These are phyloP conservation scores for Aegithalos caudatus DNA, from an alignment of 2,113 vertebrate genomes.

Conservation along the genomic window DNA sequence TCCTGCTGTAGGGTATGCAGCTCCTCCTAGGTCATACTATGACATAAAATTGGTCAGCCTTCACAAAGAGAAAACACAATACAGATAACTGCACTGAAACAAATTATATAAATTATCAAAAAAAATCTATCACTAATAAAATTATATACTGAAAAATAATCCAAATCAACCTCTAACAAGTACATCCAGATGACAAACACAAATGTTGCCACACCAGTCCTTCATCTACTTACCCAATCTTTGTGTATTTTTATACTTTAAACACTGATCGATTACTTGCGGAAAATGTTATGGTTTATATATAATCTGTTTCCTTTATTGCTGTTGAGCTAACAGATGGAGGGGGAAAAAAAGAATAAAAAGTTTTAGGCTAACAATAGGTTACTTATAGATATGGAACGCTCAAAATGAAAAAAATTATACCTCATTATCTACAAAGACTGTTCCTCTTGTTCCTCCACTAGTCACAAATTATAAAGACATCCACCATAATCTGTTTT, in stretches of 20 bases:
- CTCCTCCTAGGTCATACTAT: neutral
- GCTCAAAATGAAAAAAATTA: neutral
- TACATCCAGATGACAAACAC: neutral
- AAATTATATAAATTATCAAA: neutral
- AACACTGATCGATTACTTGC: neutral
- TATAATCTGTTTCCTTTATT: neutral
- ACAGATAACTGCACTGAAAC: neutral
- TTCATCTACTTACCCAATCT: neutral
- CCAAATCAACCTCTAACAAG: neutral
- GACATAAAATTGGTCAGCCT: neutral
- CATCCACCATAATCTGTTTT: neutral
- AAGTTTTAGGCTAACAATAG: neutral
- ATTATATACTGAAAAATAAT: neutral
- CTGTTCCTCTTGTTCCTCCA: neutral
- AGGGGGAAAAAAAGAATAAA: rapidly evolving
- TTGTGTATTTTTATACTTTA: neutral
- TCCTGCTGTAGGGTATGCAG: neutral
- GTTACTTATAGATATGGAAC: neutral
- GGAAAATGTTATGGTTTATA: neutral
- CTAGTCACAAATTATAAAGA: neutral
- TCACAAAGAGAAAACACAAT: neutral
- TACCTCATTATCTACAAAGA: neutral
- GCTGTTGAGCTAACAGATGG: neutral
- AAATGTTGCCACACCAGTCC: neutral
- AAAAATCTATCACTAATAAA: neutral